Evolutionary conservation across 2,888 invertebrate species (phyloP), one percentile per base, ranked within the genome.

Genomic region (Timandra comae): DNA sequence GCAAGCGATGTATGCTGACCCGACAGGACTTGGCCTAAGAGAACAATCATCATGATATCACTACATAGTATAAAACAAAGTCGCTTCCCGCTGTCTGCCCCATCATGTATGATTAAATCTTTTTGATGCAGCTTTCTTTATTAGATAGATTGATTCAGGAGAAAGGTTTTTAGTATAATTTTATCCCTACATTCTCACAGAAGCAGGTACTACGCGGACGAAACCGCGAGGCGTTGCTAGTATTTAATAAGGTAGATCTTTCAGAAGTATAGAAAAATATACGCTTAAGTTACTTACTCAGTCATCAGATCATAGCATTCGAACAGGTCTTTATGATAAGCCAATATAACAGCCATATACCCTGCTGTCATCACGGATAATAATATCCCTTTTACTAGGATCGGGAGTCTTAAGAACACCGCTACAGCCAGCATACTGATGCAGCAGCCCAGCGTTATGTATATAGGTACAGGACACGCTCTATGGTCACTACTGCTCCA

Each of bases 391-490:
- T 97, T 96, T 43, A 95, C 88, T 44, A 95, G 75, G 47, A 96
- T 93, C 5, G 96, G 95, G 30, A 97, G 86, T 42, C 89, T 87
- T 30, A 96, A 87, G 75, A 96, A 97, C 38, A 96, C 91, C 0
- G 95, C 93, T 13, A 96, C 93, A 0, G 94, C 91, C 36, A 97
- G 86, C 78, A 93, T 94, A 31, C 94, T 93, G 48, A 97, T 87
- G 32, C 95, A 90, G 55, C 95, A 95, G 7, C 94, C 94, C 7
- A 96, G 78, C 3, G 94, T 91, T 24, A 96, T 92, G 74, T 97
- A 97, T 37, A 96, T 91, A 0, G 97, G 97, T 33, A 96, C 80
- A 0, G 94, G 93, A 57, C 95, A 95, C 9, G 91, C 91, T 29
- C 94, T 87, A 65, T 96, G 95, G 41, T 92, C 90, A 27, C 79